These are phyloP conservation scores for Choreutis nemorana DNA, from an alignment of 2,888 invertebrate genomes.

Conservation along the genomic window DNA sequence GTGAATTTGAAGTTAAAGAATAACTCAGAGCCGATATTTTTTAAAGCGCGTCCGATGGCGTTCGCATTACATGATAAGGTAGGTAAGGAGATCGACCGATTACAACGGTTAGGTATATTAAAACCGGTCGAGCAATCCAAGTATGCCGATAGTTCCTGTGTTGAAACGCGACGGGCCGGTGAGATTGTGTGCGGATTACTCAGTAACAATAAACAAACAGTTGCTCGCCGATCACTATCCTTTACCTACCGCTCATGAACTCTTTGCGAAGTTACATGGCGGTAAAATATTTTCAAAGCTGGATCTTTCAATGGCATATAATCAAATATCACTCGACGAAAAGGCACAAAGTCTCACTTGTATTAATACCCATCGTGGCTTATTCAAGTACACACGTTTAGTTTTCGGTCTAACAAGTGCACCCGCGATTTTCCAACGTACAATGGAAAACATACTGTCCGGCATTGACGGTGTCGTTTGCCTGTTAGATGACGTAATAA, in stretches of 20 bases:
- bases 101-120: neutral
- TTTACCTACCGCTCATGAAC: slow-evolving; percentile 7
- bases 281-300: slow-evolving; percentile 7
- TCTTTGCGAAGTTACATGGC: slow-evolving; percentile 8
- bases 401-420: slow-evolving; percentile 10
- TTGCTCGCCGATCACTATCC: slow-evolving; percentile 8
- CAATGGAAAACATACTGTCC: slow-evolving; percentile 10
- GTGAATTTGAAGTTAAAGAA: slow-evolving; percentile 1
- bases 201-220: slow-evolving; percentile 5
- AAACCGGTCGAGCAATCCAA: neutral
- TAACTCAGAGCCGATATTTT: slow-evolving; percentile 3
- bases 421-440: slow-evolving; percentile 13
- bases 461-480: slow-evolving; percentile 10
- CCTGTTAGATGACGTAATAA: slow-evolving; percentile 10
- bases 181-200: slow-evolving; percentile 6
- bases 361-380: slow-evolving; percentile 4
- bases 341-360: slow-evolving; percentile 1
- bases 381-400: slow-evolving; percentile 3
- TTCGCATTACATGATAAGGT: slow-evolving; percentile 1
- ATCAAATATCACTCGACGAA: slow-evolving; percentile 2
- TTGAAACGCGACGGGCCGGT: slow-evolving; percentile 1
- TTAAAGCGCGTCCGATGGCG: slow-evolving; percentile 1
- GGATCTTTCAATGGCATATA: slow-evolving; percentile 7
- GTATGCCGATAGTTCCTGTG: slow-evolving; percentile 3
- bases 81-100: slow-evolving; percentile 1